These are phyloP conservation scores for Camelus dromedarius DNA, from an alignment of 2,113 vertebrate species.

Conservation along the genomic window DNA sequence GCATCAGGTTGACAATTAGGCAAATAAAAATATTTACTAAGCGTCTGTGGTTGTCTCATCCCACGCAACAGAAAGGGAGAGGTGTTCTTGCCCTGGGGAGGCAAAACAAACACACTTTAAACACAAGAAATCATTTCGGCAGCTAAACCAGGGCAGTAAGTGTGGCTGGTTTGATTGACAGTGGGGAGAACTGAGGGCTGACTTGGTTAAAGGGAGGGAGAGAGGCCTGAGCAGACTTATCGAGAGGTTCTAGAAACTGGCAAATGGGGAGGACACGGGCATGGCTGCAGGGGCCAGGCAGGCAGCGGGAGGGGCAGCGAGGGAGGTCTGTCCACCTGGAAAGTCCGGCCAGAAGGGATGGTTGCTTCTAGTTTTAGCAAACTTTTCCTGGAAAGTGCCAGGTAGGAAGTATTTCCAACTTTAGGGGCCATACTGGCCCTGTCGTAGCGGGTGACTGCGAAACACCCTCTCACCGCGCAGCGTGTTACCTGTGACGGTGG, in stretches of 20 bases:
- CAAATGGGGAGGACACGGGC: neutral
- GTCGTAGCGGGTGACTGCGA: neutral
- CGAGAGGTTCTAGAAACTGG: neutral
- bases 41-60: neutral
- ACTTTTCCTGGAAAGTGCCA: neutral
- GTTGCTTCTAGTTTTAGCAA: neutral
- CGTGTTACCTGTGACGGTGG: neutral
- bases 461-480: neutral
- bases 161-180: neutral
- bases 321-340: neutral
- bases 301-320: rapidly evolving
- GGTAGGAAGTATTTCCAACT: neutral
- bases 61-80: neutral
- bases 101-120: neutral
- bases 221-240: neutral
- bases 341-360: neutral
- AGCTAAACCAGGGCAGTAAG: neutral
- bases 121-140: neutral
- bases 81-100: neutral
- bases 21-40: conserved; percentile 63
- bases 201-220: neutral
- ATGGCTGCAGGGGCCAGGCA: neutral
- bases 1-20: conserved; percentile 38
- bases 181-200: neutral
- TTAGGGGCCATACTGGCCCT: neutral